These are phyloP conservation scores for Horisme vitalbata DNA, from an alignment of 2,888 invertebrate genomes.

Conservation along the genomic window DNA sequence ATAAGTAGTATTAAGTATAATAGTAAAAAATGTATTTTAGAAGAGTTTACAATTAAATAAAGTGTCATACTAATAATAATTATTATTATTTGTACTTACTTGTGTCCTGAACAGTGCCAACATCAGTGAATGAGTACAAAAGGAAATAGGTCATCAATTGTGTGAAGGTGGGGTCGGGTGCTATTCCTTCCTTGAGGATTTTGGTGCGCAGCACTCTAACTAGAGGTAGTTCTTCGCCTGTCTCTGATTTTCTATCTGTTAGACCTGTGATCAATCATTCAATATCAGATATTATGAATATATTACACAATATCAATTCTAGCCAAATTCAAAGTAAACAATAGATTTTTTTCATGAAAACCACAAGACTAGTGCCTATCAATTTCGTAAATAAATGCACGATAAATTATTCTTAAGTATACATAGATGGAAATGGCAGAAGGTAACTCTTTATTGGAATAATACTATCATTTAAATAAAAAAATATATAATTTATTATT, in stretches of 20 bases:
- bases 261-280: conserved; percentile 10
- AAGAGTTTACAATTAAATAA: too few relatives aligned
- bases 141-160: conserved; percentile 18
- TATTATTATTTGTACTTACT: conserved; percentile 15
- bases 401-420: too few relatives aligned
- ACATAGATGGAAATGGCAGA: too few relatives aligned
- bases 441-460: too few relatives aligned
- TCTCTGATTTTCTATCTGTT: conserved; percentile 14
- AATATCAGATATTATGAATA: not conserved
- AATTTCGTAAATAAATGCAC: too few relatives aligned
- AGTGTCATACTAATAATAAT: not conserved
- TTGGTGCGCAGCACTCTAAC: conserved; percentile 12
- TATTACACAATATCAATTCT: not conserved
- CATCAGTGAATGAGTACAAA: conserved; percentile 13
- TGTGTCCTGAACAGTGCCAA: conserved; percentile 18
- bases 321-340: too few relatives aligned
- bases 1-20: too few relatives aligned
- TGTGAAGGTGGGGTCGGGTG: conserved; percentile 13
- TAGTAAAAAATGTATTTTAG: too few relatives aligned
- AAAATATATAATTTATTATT: too few relatives aligned
- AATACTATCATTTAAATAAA: too few relatives aligned
- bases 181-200: conserved; percentile 11
- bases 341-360: too few relatives aligned
- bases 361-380: too few relatives aligned
- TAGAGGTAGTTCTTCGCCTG: conserved; percentile 3